Conservation (phyloP, 53 echinoderm and acorn worm genomes). For the Temnopleurus reevesii region DNA sequence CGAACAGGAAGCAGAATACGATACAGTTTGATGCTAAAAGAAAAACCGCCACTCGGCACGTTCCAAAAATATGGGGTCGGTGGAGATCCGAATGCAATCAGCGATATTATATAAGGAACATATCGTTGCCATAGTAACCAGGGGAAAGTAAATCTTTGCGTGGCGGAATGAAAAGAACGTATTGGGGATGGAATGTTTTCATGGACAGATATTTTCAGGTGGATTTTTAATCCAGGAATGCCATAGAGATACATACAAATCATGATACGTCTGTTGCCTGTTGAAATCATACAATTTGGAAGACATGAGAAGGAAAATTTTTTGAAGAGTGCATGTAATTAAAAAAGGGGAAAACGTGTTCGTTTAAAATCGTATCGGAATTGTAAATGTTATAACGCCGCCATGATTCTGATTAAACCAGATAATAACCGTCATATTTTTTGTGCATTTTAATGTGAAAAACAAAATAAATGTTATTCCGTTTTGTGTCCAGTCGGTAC, state of each 20-base stretch:
- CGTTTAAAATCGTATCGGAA: no score
- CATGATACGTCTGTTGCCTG: no score
- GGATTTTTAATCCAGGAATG: not conserved
- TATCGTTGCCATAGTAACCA: not conserved
- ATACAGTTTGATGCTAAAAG: not conserved
- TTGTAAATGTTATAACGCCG: no score
- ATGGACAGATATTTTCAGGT: not conserved
- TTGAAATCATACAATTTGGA: no score
- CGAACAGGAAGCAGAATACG: not conserved
- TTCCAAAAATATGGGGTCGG: constrained; percentile 9
- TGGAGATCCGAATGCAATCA: not conserved
- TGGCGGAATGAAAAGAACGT: not conserved
- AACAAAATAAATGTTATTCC: no score
- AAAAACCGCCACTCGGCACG: constrained; percentile 1
- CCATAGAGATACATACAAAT: no score
- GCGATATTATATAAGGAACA: not conserved
- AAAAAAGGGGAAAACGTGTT: no score
- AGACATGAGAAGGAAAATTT: no score
- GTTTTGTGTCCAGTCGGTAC: no score
- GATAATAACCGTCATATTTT: not conserved
- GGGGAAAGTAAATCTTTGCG: not conserved
- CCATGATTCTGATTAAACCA: no score
- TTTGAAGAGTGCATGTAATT: no score
- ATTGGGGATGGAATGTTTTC: not conserved
- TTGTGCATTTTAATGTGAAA: not conserved